phyloP scores from a whole-genome alignment of 2,797 vertebrate species.

The Oceanodroma leucorhoa region DNA sequence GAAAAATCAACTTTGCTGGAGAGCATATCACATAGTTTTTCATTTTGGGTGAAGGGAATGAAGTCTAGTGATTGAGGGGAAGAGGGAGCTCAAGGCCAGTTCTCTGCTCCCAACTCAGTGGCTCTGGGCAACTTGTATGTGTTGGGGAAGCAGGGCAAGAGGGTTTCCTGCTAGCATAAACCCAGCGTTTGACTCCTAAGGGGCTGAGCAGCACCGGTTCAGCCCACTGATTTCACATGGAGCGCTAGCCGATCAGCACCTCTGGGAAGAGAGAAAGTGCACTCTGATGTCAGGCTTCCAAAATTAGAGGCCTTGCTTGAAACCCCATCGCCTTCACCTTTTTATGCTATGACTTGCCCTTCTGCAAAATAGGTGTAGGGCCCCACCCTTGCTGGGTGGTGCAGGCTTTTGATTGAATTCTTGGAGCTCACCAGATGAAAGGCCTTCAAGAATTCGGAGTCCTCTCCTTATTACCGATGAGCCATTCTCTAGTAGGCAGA shows the following conservation, averaged over 20 bases:
- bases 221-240: neutral
- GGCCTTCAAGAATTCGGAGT: neutral
- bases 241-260: neutral
- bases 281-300: neutral
- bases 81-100: neutral
- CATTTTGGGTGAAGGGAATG: neutral
- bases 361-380: neutral
- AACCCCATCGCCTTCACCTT: neutral
- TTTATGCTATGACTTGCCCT: neutral
- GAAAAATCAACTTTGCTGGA: neutral
- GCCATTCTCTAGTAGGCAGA: neutral
- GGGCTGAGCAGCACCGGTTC: neutral
- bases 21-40: neutral
- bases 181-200: neutral
- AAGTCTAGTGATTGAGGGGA: neutral
- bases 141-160: neutral
- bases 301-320: conserved; percentile 16
- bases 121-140: fast-evolving
- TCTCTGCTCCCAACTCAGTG: neutral
- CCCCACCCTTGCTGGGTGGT: conserved; percentile 31
- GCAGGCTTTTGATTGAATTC: conserved; percentile 5
- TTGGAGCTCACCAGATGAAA: conserved; percentile 47
- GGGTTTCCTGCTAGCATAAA: neutral
- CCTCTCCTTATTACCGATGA: neutral
- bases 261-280: neutral